These are phyloP conservation scores for Galagoides demidoff DNA, from an alignment of 2,797 vertebrate genomes.

Conservation along the genomic window DNA sequence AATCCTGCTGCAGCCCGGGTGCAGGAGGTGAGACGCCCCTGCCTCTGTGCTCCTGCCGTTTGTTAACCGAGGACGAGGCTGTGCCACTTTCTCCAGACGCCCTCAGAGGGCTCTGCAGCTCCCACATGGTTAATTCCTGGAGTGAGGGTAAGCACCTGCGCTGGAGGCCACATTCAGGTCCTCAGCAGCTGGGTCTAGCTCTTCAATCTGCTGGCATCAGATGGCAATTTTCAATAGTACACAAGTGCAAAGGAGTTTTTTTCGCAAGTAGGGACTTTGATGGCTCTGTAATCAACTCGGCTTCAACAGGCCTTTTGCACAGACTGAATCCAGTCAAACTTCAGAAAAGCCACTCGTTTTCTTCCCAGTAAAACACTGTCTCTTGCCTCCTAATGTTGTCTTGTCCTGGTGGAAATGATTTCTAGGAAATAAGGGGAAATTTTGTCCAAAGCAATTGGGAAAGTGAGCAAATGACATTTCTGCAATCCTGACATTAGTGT, in stretches of 20 bases:
- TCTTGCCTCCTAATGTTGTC: conserved; percentile 38
- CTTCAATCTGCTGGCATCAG: conserved; percentile 79
- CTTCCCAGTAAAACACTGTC: conserved; percentile 53
- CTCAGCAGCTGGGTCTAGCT: conserved; percentile 76
- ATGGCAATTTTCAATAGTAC: conserved; percentile 77
- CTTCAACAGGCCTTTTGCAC: conserved; percentile 69
- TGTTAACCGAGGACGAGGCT: conserved; percentile 59
- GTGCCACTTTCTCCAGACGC: conserved; percentile 59
- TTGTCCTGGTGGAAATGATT: conserved; percentile 52
- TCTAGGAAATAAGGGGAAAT: conserved; percentile 34
- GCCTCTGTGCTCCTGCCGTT: not conserved
- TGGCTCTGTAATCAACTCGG: conserved; percentile 75
- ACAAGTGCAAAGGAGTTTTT: conserved; percentile 69
- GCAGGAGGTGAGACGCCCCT: conserved; percentile 43
- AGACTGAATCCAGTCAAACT: conserved; percentile 74
- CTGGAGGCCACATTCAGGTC: conserved; percentile 73
- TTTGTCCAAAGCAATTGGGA: conserved; percentile 53
- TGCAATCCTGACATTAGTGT: not conserved
- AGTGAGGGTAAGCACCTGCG: conserved; percentile 75
- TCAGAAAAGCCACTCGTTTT: conserved; percentile 65
- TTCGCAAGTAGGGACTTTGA: conserved; percentile 74
- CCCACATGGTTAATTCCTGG: conserved; percentile 78
- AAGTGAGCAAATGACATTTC: conserved; percentile 63
- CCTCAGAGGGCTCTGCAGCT: conserved; percentile 47
- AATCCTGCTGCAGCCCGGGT: not conserved